Evolutionary conservation across 2,888 invertebrate genomes (phyloP).

Genomic region (Drymonia ruficornis): DNA sequence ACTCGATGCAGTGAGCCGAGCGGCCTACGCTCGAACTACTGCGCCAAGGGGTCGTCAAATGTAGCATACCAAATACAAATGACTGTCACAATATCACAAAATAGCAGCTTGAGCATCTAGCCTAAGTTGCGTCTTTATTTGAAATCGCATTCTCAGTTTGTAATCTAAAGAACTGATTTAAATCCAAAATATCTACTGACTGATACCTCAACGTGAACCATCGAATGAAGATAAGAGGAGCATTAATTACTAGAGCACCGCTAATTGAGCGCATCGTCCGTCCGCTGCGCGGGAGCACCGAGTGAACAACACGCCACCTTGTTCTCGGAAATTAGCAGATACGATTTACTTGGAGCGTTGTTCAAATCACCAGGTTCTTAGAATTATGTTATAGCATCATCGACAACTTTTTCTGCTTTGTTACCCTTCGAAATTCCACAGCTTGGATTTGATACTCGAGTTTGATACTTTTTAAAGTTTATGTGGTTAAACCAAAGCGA

Average conservation of each 20-base stretch:
- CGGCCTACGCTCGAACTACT: no score
- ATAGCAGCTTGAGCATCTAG: no score
- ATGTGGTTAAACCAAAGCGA: no score
- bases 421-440: neutral
- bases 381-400: slow-evolving; percentile 42
- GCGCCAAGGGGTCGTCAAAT: no score
- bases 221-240: slow-evolving; percentile 1
- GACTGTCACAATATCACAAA: no score
- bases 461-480: no score
- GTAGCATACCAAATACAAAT: no score
- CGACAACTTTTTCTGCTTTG: slow-evolving; percentile 14
- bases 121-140: no score
- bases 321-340: slow-evolving; percentile 72
- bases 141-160: no score
- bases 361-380: slow-evolving; percentile 56
- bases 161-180: no score
- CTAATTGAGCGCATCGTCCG: slow-evolving; percentile 43
- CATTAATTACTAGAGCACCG: slow-evolving; percentile 8
- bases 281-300: slow-evolving; percentile 23
- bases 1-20: no score
- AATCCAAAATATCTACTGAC: neutral
- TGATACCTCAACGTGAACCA: neutral
- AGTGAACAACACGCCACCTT: slow-evolving; percentile 53
- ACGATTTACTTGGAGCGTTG: slow-evolving; percentile 58
- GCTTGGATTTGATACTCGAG: no score